Evolutionary conservation across 2,888 invertebrate genomes (phyloP).

Genomic region (Hydropsyche betteni): DNA sequence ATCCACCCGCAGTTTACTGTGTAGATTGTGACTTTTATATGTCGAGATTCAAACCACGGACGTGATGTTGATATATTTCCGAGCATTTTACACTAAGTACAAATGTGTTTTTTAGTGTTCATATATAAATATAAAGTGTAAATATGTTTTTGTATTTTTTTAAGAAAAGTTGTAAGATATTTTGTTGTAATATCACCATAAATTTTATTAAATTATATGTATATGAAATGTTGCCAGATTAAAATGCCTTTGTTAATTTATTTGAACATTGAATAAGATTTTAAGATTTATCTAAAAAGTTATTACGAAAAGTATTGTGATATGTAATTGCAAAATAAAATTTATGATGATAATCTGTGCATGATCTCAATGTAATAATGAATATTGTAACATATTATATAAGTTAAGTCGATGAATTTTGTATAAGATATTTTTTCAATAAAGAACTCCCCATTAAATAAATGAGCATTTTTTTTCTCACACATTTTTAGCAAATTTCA

Average conservation of each 20-base stretch:
- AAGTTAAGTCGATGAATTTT: conserved; percentile 26
- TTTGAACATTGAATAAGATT: background rate
- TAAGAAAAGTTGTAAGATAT: conserved; percentile 9
- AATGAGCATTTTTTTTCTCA: background rate
- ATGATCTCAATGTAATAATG: conserved; percentile 50
- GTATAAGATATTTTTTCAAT: conserved; percentile 35
- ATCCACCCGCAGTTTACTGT: conserved; percentile 83
- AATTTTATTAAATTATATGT: conserved; percentile 4
- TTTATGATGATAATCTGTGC: conserved; percentile 41
- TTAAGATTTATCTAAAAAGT: conserved; percentile 22
- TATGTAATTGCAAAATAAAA: conserved; percentile 30
- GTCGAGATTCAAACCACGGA: conserved; percentile 80
- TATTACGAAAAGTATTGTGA: conserved; percentile 30
- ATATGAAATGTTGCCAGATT: conserved; percentile 42
- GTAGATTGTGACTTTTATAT: conserved; percentile 93
- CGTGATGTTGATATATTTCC: conserved; percentile 54
- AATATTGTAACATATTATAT: conserved; percentile 36
- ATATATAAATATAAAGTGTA: conserved; percentile 19
- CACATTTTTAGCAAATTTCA: no score
- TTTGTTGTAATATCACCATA: background rate
- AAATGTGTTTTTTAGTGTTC: conserved; percentile 37
- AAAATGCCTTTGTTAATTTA: background rate
- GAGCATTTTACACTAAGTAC: conserved; percentile 41
- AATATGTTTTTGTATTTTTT: background rate
- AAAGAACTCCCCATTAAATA: conserved; percentile 55